These are phyloP conservation scores for Synodontis membranacea DNA, from an alignment of 2,113 vertebrate species.

Conservation along the genomic window DNA sequence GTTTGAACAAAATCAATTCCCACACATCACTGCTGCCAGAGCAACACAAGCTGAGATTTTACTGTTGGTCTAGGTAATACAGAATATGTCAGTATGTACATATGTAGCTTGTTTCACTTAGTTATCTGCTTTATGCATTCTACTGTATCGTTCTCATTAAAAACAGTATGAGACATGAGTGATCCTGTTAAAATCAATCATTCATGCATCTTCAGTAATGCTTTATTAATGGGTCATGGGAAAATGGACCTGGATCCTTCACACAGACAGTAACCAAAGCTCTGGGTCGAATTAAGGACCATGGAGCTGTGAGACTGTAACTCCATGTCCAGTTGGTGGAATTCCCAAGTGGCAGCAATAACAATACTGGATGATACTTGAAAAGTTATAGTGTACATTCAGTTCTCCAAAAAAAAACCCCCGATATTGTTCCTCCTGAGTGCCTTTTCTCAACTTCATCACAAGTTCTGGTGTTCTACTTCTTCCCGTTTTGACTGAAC, in stretches of 20 bases:
- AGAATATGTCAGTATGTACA: neutral
- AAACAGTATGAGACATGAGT: neutral
- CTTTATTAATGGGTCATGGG: neutral
- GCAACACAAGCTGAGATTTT: neutral
- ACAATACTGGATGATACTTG: neutral
- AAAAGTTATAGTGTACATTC: neutral
- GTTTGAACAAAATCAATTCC: neutral
- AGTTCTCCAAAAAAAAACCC: neutral
- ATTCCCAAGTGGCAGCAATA: neutral
- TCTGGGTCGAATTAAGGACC: neutral
- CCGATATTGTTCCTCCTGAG: neutral
- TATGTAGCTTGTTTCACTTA: neutral
- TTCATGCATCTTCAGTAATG: neutral
- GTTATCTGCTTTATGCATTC: neutral
- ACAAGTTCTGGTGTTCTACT: neutral
- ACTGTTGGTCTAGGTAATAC: neutral
- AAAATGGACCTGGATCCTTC: neutral
- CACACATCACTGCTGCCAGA: slow-evolving; percentile 2
- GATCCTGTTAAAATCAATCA: neutral
- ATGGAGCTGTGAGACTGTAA: neutral
- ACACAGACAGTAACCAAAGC: neutral
- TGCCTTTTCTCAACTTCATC: neutral
- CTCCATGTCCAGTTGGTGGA: neutral
- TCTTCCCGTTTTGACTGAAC: neutral
- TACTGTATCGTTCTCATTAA: neutral